Evolutionary conservation across 2,113 vertebrate genomes (phyloP).

Genomic region (Salvelinus sp.): DNA sequence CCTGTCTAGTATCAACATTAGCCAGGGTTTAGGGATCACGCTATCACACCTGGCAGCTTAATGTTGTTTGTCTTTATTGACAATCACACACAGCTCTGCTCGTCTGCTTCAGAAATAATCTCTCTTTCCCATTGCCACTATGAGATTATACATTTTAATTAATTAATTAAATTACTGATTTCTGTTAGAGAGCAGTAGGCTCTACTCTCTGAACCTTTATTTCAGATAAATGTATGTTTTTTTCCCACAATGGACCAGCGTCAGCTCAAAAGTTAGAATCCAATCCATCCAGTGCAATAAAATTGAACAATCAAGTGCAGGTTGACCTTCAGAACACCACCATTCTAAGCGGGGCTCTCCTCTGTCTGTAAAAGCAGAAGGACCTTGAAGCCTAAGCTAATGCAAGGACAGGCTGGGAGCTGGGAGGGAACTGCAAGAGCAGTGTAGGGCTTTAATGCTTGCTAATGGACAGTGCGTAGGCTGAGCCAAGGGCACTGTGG

Average conservation of each 20-base stretch:
- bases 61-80: background rate
- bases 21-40: background rate
- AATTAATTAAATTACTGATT: background rate
- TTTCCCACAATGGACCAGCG: background rate
- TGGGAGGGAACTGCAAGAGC: background rate
- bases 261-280: background rate
- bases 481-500: slow-evolving; percentile 22
- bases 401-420: background rate
- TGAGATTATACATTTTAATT: background rate
- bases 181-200: background rate
- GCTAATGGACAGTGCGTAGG: slow-evolving; percentile 13
- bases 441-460: background rate
- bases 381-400: background rate
- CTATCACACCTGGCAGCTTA: background rate
- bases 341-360: background rate
- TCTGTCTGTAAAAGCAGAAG: background rate
- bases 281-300: background rate
- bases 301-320: background rate
- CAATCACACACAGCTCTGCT: background rate
- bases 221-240: background rate
- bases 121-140: background rate
- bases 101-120: background rate
- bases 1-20: slow-evolving; percentile 3
- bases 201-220: background rate
- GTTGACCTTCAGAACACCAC: background rate